Conservation (phyloP, 1,140 invertebrate genomes). For the Drosophila lini region DNA sequence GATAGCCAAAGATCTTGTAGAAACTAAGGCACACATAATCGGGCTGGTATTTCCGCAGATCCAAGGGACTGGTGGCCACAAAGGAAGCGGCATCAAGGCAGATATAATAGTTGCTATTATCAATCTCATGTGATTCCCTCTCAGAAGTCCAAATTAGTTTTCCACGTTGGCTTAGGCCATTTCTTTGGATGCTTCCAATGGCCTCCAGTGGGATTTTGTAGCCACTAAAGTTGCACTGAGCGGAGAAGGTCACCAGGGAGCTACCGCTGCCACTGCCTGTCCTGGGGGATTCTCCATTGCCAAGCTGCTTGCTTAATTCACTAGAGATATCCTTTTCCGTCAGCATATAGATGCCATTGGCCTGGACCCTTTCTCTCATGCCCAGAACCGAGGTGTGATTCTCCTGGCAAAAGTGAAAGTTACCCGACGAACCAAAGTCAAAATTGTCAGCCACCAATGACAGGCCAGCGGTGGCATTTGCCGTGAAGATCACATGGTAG, state of each 20-base stretch:
- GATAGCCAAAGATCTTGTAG: constrained; percentile 99
- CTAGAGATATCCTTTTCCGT: constrained; percentile 84
- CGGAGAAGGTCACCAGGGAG: constrained; percentile 94
- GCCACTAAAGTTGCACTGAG: constrained; percentile 97
- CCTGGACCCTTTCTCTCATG: constrained; percentile 89
- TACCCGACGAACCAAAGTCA: constrained; percentile 86
- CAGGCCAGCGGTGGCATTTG: constrained; percentile 93
- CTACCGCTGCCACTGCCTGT: constrained; percentile 68
- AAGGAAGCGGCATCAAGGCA: constrained; percentile 94
- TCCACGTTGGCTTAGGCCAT: constrained; percentile 85
- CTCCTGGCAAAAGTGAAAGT: constrained; percentile 93
- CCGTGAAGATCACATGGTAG: constrained; percentile 96
- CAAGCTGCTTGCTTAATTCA: background rate
- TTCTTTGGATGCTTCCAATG: constrained; percentile 88
- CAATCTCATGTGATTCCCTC: background rate
- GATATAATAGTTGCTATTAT: constrained; percentile 89
- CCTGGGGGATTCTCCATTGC: background rate
- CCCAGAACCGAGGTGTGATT: constrained; percentile 98
- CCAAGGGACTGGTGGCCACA: constrained; percentile 91
- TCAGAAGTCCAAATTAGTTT: constrained; percentile 23
- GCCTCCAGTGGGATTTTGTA: constrained; percentile 93
- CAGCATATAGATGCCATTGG: constrained; percentile 86
- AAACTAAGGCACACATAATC: constrained; percentile 97
- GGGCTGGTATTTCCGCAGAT: constrained; percentile 90
- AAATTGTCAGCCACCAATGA: constrained; percentile 95